Base-by-base conservation (phyloP, 2,113 vertebrate species). In the Aleadryas rufinucha region DNA sequence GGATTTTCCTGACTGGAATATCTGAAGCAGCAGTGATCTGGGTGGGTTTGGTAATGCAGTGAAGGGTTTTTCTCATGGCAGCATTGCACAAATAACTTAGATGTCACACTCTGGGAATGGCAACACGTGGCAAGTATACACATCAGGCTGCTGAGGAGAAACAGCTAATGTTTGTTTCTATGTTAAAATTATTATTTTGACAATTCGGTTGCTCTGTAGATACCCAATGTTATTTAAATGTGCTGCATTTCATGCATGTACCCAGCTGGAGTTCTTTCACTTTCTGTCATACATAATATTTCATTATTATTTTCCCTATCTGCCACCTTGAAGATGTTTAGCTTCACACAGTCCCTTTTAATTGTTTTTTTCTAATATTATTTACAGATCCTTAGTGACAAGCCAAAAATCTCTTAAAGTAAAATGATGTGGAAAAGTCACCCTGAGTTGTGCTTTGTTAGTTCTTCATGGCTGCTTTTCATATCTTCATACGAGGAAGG, bases 331-430 rank as follows among this genome's bases (percentile, higher is more conserved):
- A 79, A 79, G 22, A 6, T 42, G 50, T 57, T 76, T 21, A 13
- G 1, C 37, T 3, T 2, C 18, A 52, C 6, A 1, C 13, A 24
- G 9, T 71, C 11, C 8, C 3, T 20, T 66, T 78, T 24, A 27
- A 16, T 37, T 16, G 21, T 7, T 57, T 31, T 69, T 63, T 39
- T 1, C 47, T 79, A 9, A 8, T 33, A 19, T 59, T 61, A 28
- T 37, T 81, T 14, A 14, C 16, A 30, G 33, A 54, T 71, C n/a
- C 19, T 60, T 66, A 64, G 42, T 15, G 33, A 30, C 27, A 56
- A 90, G 8, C 35, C 53, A 64, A 85, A 88, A 76, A 56, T 28
- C 83, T 64, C 7, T 10, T 30, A 6, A 42, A 3, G 30, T 16
- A 35, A 87, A 65, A 35, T 37, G 8, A 60, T 8, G 41, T 31